These are phyloP conservation scores for Macrobrachium nipponense DNA, from an alignment of 1,140 invertebrate species.

Conservation along the genomic window DNA sequence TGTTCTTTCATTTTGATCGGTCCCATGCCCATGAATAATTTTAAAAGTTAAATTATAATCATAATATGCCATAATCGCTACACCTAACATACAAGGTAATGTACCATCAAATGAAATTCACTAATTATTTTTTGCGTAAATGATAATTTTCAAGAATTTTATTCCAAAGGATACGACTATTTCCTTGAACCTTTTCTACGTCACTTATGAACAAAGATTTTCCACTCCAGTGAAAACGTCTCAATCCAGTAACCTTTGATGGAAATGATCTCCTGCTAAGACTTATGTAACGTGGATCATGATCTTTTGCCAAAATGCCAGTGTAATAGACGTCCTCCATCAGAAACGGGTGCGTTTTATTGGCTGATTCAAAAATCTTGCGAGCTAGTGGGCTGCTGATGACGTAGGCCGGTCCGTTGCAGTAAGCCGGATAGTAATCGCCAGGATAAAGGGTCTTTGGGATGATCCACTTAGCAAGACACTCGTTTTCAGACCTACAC, in stretches of 20 bases:
- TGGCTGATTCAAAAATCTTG: conserved; percentile 74
- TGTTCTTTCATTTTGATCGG: too few relatives aligned
- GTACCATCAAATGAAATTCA: too few relatives aligned
- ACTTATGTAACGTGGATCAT: conserved; percentile 68
- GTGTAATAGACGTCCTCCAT: conserved; percentile 90
- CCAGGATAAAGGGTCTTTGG: not conserved
- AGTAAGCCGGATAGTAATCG: conserved; percentile 10
- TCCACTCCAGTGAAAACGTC: too few relatives aligned
- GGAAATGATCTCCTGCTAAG: not conserved
- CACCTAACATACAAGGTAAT: too few relatives aligned
- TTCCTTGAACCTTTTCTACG: too few relatives aligned
- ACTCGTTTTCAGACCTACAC: not conserved
- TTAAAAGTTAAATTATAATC: too few relatives aligned
- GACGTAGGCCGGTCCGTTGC: conserved; percentile 20
- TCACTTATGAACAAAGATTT: too few relatives aligned
- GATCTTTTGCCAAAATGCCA: conserved; percentile 81
- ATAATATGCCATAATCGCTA: too few relatives aligned
- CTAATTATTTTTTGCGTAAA: too few relatives aligned
- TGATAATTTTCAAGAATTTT: too few relatives aligned
- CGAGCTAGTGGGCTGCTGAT: not conserved
- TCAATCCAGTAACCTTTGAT: not conserved
- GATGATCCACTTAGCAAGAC: conserved; percentile 11
- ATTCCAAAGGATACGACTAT: too few relatives aligned
- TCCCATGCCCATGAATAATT: too few relatives aligned
- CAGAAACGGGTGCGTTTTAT: conserved; percentile 80